Conservation (phyloP, 2,113 vertebrate genomes). For the Tyto alba region DNA sequence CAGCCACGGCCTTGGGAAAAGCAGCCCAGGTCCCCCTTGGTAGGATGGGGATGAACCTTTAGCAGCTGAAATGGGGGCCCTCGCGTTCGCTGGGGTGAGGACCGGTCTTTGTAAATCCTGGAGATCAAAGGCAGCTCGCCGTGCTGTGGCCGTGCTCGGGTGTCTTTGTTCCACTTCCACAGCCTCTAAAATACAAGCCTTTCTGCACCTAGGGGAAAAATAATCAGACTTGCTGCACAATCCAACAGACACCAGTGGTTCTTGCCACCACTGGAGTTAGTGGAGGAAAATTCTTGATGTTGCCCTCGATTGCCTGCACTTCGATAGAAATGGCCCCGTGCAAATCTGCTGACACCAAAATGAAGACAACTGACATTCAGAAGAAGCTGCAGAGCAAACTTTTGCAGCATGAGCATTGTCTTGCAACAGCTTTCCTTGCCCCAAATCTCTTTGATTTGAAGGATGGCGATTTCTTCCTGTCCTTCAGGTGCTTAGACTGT, state of each 20-base stretch:
- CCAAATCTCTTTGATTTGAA: background rate
- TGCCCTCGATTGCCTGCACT: accelerated
- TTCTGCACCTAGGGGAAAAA: background rate
- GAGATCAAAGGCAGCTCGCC: accelerated
- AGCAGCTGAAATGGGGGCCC: background rate
- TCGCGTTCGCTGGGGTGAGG: accelerated
- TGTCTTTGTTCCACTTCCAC: background rate
- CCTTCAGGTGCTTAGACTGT: background rate
- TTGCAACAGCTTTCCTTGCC: background rate
- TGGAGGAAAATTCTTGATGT: background rate
- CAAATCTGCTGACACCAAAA: background rate
- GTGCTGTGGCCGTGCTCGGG: background rate
- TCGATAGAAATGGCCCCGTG: background rate
- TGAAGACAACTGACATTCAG: background rate
- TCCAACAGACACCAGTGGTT: background rate
- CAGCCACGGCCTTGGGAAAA: background rate
- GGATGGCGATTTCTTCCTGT: background rate
- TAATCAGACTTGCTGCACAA: background rate
- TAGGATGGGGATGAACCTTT: background rate
- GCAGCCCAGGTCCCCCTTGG: background rate
- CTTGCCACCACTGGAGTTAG: background rate
- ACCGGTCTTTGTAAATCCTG: background rate
- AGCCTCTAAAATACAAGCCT: background rate
- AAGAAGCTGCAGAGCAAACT: background rate
- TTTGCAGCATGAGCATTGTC: accelerated